Evolutionary conservation across 2,113 vertebrate species (phyloP).

Genomic region (Thomomys bottae): DNA sequence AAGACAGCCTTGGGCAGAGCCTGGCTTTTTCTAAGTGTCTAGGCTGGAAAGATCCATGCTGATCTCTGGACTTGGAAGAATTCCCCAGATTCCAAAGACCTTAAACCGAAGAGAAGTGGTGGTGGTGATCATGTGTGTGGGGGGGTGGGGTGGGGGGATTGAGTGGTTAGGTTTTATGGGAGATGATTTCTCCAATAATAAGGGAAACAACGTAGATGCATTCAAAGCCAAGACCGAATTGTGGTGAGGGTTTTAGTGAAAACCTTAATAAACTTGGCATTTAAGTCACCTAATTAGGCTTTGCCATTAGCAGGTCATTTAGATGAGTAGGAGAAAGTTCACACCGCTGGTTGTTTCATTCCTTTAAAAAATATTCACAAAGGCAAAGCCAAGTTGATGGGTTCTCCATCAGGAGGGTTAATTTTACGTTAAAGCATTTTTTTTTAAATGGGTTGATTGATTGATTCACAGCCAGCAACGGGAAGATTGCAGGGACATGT

Average conservation of each 20-base stretch:
- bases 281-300: slow-evolving; percentile 73
- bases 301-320: slow-evolving; percentile 78
- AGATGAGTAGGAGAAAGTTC: slow-evolving; percentile 70
- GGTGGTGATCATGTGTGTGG: neutral
- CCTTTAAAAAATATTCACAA: slow-evolving; percentile 42
- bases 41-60: slow-evolving; percentile 40
- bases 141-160: neutral
- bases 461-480: neutral
- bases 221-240: slow-evolving; percentile 28
- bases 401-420: slow-evolving; percentile 48
- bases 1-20: slow-evolving; percentile 43
- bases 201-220: neutral
- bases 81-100: slow-evolving; percentile 18
- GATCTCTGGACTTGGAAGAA: slow-evolving; percentile 33
- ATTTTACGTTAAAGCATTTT: slow-evolving; percentile 29
- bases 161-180: neutral
- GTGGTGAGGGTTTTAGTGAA: slow-evolving; percentile 50
- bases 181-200: slow-evolving; percentile 48
- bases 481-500: slow-evolving; percentile 14
- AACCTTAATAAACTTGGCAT: slow-evolving; percentile 73
- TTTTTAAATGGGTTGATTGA: neutral
- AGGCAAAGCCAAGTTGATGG: slow-evolving; percentile 56
- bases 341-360: slow-evolving; percentile 69
- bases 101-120: neutral
- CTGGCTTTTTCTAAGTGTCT: slow-evolving; percentile 35